Evolutionary conservation across 2,113 vertebrate species (phyloP).

Genomic region (Poeciliopsis turrubarensis): DNA sequence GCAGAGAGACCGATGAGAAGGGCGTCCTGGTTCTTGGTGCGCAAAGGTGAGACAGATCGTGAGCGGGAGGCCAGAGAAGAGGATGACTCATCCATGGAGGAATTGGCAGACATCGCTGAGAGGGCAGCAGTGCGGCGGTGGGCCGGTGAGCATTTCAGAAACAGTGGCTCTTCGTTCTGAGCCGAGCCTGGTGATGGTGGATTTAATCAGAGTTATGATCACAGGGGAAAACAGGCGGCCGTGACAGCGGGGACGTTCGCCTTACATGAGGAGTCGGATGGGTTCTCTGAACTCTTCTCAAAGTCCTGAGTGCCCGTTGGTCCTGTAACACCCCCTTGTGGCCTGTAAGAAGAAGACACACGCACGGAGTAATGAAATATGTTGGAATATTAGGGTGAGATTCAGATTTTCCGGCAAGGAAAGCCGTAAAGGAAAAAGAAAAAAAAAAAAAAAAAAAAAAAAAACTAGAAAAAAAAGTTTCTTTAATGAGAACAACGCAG

Average conservation of each 20-base stretch:
- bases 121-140: conserved; percentile 77
- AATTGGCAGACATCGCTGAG: conserved; percentile 84
- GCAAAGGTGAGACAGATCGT: conserved; percentile 88
- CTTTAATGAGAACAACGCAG: no score
- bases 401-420: no score
- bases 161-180: conserved; percentile 79
- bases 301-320: conserved; percentile 26
- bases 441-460: no score
- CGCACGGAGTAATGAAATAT: no score
- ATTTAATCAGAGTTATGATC: conserved; percentile 38
- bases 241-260: not conserved
- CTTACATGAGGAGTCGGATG: conserved; percentile 76
- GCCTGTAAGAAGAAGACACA: conserved; percentile 66
- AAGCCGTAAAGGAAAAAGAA: no score
- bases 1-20: conserved; percentile 93
- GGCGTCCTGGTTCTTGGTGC: conserved; percentile 82
- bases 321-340: conserved; percentile 65
- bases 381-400: no score
- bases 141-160: conserved; percentile 82
- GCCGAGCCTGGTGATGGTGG: conserved; percentile 32
- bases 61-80: conserved; percentile 83
- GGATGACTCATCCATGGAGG: conserved; percentile 87
- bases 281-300: conserved; percentile 46
- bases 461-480: no score
- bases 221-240: not conserved